Conservation (phyloP, 2,113 vertebrate species). For the Sinocyclocheilus rhinocerous region DNA sequence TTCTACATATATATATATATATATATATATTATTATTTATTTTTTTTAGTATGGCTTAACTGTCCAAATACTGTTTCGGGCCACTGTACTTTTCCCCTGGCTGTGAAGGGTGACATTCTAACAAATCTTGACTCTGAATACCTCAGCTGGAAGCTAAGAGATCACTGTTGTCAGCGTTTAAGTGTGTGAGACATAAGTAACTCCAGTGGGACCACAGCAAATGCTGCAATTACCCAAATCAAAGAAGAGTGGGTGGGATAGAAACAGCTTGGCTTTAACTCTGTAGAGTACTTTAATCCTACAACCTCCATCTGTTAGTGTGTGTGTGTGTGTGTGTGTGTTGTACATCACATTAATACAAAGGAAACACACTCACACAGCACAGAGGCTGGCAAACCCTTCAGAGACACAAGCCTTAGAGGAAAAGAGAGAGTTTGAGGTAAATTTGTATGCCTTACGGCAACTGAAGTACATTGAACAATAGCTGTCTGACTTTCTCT, state of each 20-base stretch:
- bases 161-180: background rate
- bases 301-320: slow-evolving; percentile 26
- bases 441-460: background rate
- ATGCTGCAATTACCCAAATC: slow-evolving; percentile 42
- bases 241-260: slow-evolving; percentile 29
- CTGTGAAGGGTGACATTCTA: background rate
- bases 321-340: slow-evolving; percentile 38
- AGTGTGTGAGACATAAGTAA: slow-evolving; percentile 4
- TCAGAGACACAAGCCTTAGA: background rate
- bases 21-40: no score
- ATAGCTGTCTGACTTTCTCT: slow-evolving; percentile 18
- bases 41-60: no score
- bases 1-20: no score
- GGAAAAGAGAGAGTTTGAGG: background rate
- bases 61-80: background rate
- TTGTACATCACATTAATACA: background rate
- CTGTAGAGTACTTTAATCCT: slow-evolving; percentile 13
- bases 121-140: background rate
- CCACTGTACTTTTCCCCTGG: background rate
- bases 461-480: background rate
- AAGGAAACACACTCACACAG: background rate
- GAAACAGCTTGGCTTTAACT: slow-evolving; percentile 14
- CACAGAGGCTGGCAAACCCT: background rate
- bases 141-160: background rate
- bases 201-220: slow-evolving; percentile 19